Percentiles rank a stretch among this genome's conserved stretches.
Evolutionary conservation across 2,888 invertebrate genomes (phyloP).

Genomic region (Hetaerina titia): DNA sequence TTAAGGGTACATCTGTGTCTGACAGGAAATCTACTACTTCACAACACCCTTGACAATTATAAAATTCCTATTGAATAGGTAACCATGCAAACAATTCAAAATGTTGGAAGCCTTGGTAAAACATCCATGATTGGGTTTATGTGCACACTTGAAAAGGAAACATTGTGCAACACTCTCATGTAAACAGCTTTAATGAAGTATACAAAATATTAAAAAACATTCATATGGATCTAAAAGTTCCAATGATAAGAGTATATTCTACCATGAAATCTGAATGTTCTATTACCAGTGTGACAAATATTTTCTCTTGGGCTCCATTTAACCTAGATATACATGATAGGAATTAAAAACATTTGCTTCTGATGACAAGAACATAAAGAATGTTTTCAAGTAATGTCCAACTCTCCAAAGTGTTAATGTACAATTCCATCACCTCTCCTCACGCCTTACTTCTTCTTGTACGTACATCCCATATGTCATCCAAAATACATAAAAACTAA

Average conservation of each 20-base stretch:
- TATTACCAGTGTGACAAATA: background rate
- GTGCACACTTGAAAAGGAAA: background rate
- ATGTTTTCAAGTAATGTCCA: background rate
- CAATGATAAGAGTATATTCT: background rate
- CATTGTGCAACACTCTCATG: slow-evolving; percentile 16
- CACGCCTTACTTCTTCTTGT: background rate
- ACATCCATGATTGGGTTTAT: background rate
- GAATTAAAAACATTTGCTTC: background rate
- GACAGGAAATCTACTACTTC: background rate
- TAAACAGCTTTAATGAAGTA: slow-evolving; percentile 12
- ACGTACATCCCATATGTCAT: background rate
- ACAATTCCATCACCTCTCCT: background rate
- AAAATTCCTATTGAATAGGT: background rate
- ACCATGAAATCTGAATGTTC: slow-evolving; percentile 1
- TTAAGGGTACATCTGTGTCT: background rate
- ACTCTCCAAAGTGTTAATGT: background rate
- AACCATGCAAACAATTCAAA: background rate
- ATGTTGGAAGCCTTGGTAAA: background rate
- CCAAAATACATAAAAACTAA: background rate
- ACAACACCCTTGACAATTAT: background rate
- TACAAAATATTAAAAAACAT: slow-evolving; percentile 23
- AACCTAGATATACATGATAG: background rate
- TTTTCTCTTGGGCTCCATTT: background rate
- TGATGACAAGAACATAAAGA: too few relatives aligned
- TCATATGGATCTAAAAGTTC: background rate